These are phyloP conservation scores for Gorsachius goisagi DNA, from an alignment of 2,113 vertebrate genomes.

Conservation along the genomic window DNA sequence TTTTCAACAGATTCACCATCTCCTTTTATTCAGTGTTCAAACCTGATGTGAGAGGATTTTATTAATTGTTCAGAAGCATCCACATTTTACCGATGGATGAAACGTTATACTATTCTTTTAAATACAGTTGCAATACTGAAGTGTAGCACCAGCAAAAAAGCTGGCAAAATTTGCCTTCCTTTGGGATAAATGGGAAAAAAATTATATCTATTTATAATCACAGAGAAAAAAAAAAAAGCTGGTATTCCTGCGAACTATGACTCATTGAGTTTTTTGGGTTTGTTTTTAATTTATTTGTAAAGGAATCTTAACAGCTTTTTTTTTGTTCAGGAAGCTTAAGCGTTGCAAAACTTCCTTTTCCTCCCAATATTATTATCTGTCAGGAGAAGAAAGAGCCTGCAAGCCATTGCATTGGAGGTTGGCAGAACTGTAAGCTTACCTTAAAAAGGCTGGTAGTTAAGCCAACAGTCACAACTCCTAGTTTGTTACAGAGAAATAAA, in stretches of 20 bases:
- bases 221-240: background rate
- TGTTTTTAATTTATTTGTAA: background rate
- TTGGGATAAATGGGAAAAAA: background rate
- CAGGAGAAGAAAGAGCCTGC: background rate
- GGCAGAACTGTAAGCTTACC: background rate
- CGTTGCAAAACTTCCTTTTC: slow-evolving; percentile 21
- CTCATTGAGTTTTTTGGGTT: background rate
- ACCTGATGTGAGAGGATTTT: background rate
- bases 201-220: background rate
- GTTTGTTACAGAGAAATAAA: background rate
- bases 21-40: background rate
- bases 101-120: background rate
- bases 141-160: background rate
- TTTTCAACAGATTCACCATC: background rate
- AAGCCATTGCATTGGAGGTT: background rate
- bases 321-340: background rate
- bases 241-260: background rate
- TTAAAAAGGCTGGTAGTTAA: background rate
- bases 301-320: background rate
- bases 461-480: background rate
- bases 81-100: background rate
- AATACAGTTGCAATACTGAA: background rate
- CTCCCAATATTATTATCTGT: background rate
- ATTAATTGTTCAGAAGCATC: background rate
- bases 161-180: background rate